phyloP scores from a whole-genome alignment of 2,797 vertebrate genomes.

The Neopelma chrysocephalum region DNA sequence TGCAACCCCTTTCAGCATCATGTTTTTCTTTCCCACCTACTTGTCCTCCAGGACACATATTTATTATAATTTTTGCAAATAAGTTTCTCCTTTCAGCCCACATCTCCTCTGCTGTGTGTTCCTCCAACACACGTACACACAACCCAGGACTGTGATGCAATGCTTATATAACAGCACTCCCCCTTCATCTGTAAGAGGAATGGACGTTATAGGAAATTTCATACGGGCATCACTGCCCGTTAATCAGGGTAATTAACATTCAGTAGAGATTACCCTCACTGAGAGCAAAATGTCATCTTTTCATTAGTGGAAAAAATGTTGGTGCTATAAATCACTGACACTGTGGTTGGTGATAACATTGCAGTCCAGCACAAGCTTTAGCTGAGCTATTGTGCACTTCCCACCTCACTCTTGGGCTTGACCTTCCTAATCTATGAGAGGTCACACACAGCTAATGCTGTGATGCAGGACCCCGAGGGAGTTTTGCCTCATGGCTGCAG shows the following conservation, averaged over 20 bases:
- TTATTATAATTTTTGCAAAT: background rate
- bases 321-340: background rate
- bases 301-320: background rate
- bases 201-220: background rate
- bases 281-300: background rate
- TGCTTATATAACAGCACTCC: background rate
- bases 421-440: background rate
- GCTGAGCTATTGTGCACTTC: background rate
- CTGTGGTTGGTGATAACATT: fast-evolving
- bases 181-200: background rate
- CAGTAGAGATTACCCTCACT: background rate
- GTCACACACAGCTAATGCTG: background rate
- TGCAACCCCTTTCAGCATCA: background rate
- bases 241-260: background rate
- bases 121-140: background rate
- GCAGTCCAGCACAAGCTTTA: background rate
- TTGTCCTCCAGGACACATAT: background rate
- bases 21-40: conserved; percentile 26
- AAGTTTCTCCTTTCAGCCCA: background rate
- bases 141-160: background rate
- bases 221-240: background rate
- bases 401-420: background rate
- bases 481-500: background rate
- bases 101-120: background rate
- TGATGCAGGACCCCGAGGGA: background rate